A percentile compares a stretch with the other conserved stretches of the same genome.
Evolutionary conservation across 2,888 invertebrate genomes (phyloP).

Genomic region (Hydropsyche betteni): DNA sequence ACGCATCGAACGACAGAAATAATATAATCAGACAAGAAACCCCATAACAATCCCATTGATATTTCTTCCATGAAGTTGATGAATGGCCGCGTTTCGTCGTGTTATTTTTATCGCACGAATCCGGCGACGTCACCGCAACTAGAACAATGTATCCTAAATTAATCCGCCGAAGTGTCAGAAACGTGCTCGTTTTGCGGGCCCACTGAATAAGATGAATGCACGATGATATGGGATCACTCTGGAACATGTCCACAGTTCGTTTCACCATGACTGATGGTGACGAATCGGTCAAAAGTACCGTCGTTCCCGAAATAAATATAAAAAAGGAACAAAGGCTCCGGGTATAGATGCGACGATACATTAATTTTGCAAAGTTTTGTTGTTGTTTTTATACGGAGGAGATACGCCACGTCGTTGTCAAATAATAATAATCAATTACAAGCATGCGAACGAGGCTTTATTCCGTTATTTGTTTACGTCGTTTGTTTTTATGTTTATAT

Average conservation of each 20-base stretch:
- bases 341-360: no score
- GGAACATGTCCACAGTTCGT: not conserved
- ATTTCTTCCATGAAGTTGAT: not conserved
- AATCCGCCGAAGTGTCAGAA: conserved; percentile 22
- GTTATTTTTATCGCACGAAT: not conserved
- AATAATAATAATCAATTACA: conserved; percentile 13
- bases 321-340: not conserved
- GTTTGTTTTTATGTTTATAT: not conserved
- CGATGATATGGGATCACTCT: conserved; percentile 9
- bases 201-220: conserved; percentile 21
- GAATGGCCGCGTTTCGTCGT: not conserved
- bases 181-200: not conserved
- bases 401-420: not conserved
- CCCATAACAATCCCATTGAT: no score
- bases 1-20: no score
- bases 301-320: not conserved
- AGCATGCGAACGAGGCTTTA: not conserved
- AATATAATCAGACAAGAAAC: no score
- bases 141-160: conserved; percentile 8
- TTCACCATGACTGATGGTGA: conserved; percentile 20
- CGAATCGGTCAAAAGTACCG: conserved; percentile 16
- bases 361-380: no score
- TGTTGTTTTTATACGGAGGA: no score
- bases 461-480: not conserved
- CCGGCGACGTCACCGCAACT: conserved; percentile 2